phyloP scores from a whole-genome alignment of 2,888 invertebrate genomes.

The Brenthis ino region DNA sequence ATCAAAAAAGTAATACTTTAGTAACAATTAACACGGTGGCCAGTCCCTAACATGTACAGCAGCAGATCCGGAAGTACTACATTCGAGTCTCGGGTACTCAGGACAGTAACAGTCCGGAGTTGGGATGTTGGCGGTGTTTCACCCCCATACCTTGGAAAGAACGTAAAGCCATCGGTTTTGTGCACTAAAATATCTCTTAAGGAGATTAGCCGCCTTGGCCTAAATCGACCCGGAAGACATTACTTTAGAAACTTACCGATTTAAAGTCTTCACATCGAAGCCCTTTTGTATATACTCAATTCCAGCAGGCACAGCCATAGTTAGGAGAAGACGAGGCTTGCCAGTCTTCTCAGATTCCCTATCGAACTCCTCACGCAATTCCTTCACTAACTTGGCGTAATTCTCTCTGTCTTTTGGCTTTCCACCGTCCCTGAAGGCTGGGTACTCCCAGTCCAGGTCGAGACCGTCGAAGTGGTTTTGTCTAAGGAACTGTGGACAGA shows the following conservation, averaged over 20 bases:
- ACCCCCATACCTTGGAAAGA: no score
- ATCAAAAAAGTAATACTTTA: no score
- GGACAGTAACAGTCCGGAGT: no score
- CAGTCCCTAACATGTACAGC: no score
- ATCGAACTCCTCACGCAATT: constrained; percentile 94
- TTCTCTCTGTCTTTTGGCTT: constrained; percentile 92
- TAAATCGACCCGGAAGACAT: no score
- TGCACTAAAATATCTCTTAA: no score
- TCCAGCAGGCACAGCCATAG: constrained; percentile 97
- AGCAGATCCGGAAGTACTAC: no score
- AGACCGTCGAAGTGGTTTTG: constrained; percentile 96
- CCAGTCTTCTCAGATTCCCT: constrained; percentile 92
- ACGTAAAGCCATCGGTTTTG: no score
- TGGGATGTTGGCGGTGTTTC: no score
- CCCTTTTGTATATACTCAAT: constrained; percentile 96
- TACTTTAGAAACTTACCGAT: constrained; percentile 83
- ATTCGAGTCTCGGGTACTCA: no score
- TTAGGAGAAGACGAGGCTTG: constrained; percentile 88
- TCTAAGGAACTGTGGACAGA: constrained; percentile 84
- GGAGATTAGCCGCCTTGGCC: no score
- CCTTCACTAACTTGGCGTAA: constrained; percentile 93
- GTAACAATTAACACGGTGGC: no score
- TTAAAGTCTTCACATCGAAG: constrained; percentile 93
- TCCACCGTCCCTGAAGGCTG: constrained; percentile 90
- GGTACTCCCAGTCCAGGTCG: constrained; percentile 96